These are phyloP conservation scores for Aulostomus chinensis DNA, from an alignment of 2,797 vertebrate genomes.

Conservation along the genomic window DNA sequence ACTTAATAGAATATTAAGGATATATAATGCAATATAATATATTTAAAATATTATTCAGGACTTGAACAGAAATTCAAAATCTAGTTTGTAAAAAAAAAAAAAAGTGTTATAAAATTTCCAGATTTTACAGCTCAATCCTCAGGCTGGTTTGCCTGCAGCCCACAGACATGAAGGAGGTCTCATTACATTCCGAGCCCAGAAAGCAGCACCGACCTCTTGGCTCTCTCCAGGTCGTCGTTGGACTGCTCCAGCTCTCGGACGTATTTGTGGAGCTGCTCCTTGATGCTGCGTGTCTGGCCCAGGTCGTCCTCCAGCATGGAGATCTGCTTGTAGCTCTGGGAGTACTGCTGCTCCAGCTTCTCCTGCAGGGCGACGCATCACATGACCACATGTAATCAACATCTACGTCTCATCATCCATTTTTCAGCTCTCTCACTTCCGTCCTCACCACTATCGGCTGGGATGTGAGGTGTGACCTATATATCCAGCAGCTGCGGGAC, in stretches of 20 bases:
- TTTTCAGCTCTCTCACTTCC: conserved; percentile 25
- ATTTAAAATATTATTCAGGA: too few species aligned
- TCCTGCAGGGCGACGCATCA: conserved; percentile 75
- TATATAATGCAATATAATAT: too few species aligned
- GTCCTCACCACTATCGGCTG: neutral
- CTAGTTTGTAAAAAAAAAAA: too few species aligned
- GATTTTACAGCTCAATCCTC: too few species aligned
- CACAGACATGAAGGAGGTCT: too few species aligned
- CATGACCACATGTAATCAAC: neutral
- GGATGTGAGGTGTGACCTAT: conserved; percentile 51
- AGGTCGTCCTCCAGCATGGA: conserved; percentile 94
- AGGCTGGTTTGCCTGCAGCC: too few species aligned
- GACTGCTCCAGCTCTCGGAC: conserved; percentile 96
- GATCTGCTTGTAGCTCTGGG: conserved; percentile 97
- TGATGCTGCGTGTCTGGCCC: conserved; percentile 92
- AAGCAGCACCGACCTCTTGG: conserved; percentile 84
- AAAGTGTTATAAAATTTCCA: too few species aligned
- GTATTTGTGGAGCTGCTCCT: conserved; percentile 96
- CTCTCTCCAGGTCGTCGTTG: conserved; percentile 95
- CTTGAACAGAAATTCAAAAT: too few species aligned
- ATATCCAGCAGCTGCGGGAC: conserved; percentile 30
- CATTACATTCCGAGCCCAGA: too few species aligned
- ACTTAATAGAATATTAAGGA: too few species aligned
- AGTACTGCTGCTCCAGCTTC: conserved; percentile 91
- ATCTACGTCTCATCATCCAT: conserved; percentile 20